Evolutionary conservation across 1,140 invertebrate species (phyloP).

Genomic region (Hylyphantes graminicola): DNA sequence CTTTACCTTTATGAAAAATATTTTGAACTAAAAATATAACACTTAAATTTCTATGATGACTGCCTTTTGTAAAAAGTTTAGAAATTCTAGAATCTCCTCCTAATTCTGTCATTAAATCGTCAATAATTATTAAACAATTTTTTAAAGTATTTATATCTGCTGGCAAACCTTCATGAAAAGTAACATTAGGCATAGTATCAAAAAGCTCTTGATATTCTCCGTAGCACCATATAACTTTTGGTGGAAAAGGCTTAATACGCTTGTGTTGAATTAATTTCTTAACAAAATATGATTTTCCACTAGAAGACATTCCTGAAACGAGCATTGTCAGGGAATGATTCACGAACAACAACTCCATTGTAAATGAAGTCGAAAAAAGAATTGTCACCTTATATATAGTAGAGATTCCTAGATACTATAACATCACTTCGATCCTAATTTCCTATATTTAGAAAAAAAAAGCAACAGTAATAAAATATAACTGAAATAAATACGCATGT

Average conservation of each 20-base stretch:
- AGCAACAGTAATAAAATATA: too few relatives aligned
- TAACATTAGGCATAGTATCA: not conserved
- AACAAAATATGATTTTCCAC: not conserved
- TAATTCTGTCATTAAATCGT: slow-evolving; percentile 10
- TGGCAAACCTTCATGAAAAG: not conserved
- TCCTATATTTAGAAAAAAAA: too few relatives aligned
- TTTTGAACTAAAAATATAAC: slow-evolving; percentile 5
- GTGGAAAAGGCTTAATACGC: not conserved
- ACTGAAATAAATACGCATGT: too few relatives aligned
- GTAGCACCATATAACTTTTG: slow-evolving; percentile 2
- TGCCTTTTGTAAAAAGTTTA: slow-evolving; percentile 9
- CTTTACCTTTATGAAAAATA: slow-evolving; percentile 26
- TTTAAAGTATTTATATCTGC: not conserved
- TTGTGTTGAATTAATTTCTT: not conserved
- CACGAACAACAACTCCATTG: not conserved
- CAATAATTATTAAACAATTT: not conserved
- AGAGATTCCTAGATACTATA: too few relatives aligned
- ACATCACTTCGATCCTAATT: too few relatives aligned
- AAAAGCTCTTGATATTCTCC: not conserved
- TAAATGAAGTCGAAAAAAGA: too few relatives aligned
- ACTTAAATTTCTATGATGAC: not conserved
- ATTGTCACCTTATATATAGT: too few relatives aligned
- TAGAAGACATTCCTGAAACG: not conserved
- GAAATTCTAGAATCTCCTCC: not conserved
- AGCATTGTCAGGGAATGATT: not conserved